Percentiles rank a stretch among this genome's conserved stretches.
Evolutionary conservation across 2,888 invertebrate species (phyloP).

Genomic region (Frankliniella fusca): DNA sequence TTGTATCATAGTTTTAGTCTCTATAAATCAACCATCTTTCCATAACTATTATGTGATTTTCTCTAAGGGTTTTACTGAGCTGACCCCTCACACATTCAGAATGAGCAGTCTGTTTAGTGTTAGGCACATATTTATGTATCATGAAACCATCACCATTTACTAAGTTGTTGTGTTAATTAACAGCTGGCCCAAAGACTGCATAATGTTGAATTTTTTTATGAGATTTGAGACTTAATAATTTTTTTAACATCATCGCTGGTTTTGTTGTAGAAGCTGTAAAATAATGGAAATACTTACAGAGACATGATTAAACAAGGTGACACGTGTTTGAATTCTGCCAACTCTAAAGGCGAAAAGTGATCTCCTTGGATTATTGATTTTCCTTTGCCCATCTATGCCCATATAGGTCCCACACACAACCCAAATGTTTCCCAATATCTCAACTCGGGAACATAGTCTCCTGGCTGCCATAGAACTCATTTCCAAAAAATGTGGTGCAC

Average conservation of each 20-base stretch:
- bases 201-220: conserved; percentile 1
- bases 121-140: not conserved
- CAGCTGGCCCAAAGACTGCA: not conserved
- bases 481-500: too few relatives aligned
- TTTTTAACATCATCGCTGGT: not conserved
- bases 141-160: not conserved
- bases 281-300: not conserved
- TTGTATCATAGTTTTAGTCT: not conserved
- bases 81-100: not conserved
- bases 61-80: not conserved
- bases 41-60: not conserved
- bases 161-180: not conserved
- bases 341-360: too few relatives aligned
- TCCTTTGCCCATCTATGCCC: too few relatives aligned
- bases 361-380: too few relatives aligned
- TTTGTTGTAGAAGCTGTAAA: not conserved
- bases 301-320: not conserved
- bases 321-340: too few relatives aligned
- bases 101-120: not conserved
- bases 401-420: too few relatives aligned
- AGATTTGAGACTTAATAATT: conserved; percentile 12
- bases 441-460: too few relatives aligned
- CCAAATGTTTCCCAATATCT: too few relatives aligned
- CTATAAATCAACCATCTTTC: not conserved
- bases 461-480: too few relatives aligned